phyloP scores from a whole-genome alignment of 2,888 invertebrate species.

The Microctonus brassicae region DNA sequence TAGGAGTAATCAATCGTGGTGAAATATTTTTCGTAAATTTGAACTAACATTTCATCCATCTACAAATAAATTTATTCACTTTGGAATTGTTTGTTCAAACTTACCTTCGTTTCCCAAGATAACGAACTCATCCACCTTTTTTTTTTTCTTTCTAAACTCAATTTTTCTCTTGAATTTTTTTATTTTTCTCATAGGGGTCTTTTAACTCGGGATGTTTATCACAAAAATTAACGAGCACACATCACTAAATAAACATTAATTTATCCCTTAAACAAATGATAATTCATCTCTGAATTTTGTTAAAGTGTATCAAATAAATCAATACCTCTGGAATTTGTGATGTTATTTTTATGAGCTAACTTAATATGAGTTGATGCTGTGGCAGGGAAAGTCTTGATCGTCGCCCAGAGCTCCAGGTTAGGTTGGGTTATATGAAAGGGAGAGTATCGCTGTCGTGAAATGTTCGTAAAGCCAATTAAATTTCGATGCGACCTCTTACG shows the following conservation, averaged over 20 bases:
- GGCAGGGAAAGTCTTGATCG: background rate
- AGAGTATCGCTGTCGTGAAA: background rate
- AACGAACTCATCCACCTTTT: background rate
- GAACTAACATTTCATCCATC: slow-evolving; percentile 28
- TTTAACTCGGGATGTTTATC: background rate
- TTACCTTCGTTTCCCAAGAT: background rate
- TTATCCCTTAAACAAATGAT: too few species aligned
- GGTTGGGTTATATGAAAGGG: background rate
- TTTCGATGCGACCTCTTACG: background rate
- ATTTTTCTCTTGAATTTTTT: background rate
- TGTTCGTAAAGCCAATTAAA: background rate
- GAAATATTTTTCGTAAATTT: background rate
- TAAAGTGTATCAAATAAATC: too few species aligned
- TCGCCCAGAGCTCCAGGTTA: background rate
- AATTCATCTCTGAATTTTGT: too few species aligned
- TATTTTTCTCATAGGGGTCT: too few species aligned
- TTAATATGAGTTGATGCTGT: background rate
- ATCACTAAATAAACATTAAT: background rate
- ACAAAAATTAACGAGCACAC: background rate
- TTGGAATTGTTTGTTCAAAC: slow-evolving; percentile 8
- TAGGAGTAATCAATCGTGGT: slow-evolving; percentile 28
- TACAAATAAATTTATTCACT: slow-evolving; percentile 15
- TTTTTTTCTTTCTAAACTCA: background rate
- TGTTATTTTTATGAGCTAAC: background rate
- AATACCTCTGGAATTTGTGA: background rate